A percentile compares a stretch with the other conserved stretches of the same genome.
Conservation (phyloP, 2,888 invertebrate genomes). For the Tetragonisca angustula region DNA sequence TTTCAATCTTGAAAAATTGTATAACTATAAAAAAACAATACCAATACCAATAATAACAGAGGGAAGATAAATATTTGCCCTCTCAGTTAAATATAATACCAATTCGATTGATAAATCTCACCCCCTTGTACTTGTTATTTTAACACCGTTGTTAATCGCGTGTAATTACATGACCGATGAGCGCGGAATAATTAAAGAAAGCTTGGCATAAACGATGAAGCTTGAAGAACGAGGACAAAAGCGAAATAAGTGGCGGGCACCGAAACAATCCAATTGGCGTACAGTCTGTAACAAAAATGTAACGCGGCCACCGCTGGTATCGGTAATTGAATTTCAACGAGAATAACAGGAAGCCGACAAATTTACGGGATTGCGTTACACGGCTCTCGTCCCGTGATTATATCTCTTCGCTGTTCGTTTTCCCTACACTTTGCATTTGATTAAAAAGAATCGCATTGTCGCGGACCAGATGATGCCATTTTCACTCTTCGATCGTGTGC, state of each 20-base stretch:
- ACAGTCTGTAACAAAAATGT: slow-evolving; percentile 59
- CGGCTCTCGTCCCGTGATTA: slow-evolving; percentile 65
- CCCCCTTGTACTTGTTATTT: not conserved
- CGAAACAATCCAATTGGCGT: slow-evolving; percentile 30
- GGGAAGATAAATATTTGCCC: too few relatives aligned
- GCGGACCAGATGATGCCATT: slow-evolving; percentile 42
- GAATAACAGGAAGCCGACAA: slow-evolving; percentile 70
- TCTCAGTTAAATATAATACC: too few relatives aligned
- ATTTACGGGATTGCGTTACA: slow-evolving; percentile 71
- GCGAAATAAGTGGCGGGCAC: slow-evolving; percentile 47
- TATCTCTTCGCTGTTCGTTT: slow-evolving; percentile 59
- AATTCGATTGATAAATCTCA: too few relatives aligned
- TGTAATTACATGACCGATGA: not conserved
- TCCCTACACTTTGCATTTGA: slow-evolving; percentile 62
- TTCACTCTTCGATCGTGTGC: slow-evolving; percentile 34
- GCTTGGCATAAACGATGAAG: not conserved
- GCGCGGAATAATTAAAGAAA: not conserved
- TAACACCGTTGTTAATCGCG: not conserved
- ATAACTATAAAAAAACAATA: too few relatives aligned
- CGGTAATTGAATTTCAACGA: slow-evolving; percentile 73
- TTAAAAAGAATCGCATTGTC: slow-evolving; percentile 48
- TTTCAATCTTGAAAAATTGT: too few relatives aligned
- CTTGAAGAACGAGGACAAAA: slow-evolving; percentile 48
- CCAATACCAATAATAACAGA: too few relatives aligned
- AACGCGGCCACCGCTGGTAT: slow-evolving; percentile 30